Evolutionary conservation across 2,888 invertebrate genomes (phyloP).

Genomic region (Ectobius pallidus): DNA sequence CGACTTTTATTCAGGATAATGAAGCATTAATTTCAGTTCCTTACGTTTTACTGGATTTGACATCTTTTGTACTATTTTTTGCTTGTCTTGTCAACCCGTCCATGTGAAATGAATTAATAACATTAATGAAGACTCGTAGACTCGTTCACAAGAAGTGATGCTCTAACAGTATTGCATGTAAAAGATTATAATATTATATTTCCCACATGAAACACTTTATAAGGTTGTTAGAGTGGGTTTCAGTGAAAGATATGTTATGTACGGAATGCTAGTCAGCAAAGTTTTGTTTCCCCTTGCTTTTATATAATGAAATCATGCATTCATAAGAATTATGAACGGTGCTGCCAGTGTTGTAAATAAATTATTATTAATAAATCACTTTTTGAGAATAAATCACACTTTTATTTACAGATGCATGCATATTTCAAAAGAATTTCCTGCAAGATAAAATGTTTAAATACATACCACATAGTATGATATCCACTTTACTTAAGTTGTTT

Average conservation of each 20-base stretch:
- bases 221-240: not conserved
- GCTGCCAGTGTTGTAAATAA: constrained; percentile 37
- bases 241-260: not conserved
- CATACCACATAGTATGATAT: too few species aligned
- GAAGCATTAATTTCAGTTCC: not conserved
- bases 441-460: too few species aligned
- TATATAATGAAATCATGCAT: constrained; percentile 36
- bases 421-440: too few species aligned
- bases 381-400: constrained; percentile 2
- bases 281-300: constrained; percentile 34
- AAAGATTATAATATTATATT: constrained; percentile 4
- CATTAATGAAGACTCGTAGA: not conserved
- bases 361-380: constrained; percentile 36
- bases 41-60: not conserved
- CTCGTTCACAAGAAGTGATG: not conserved
- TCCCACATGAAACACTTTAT: not conserved
- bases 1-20: not conserved
- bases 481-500: too few species aligned
- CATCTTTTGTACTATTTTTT: not conserved
- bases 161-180: constrained; percentile 1
- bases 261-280: constrained; percentile 37
- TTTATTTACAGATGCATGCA: too few species aligned
- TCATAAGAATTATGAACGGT: constrained; percentile 37
- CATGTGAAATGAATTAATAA: constrained; percentile 4
- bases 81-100: constrained; percentile 21